Evolutionary conservation across 2,888 invertebrate genomes (phyloP).

Genomic region (Cylindroiulus punctatus): DNA sequence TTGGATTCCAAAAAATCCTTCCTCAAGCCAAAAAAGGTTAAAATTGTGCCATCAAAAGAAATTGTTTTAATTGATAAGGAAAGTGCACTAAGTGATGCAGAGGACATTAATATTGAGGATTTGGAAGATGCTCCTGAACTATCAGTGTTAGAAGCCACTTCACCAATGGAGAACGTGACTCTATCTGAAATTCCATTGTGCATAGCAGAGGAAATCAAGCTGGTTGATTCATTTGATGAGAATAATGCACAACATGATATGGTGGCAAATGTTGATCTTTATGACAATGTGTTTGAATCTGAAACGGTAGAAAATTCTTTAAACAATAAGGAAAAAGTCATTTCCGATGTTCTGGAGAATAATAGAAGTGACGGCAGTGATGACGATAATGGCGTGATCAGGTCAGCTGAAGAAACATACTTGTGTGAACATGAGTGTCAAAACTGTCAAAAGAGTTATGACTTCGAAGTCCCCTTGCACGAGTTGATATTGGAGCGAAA

Average conservation of each 20-base stretch:
- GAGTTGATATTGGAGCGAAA: constrained; percentile 67
- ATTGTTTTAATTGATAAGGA: constrained; percentile 58
- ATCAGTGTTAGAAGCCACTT: not conserved
- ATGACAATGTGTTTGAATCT: not conserved
- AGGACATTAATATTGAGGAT: constrained; percentile 63
- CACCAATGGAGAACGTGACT: not conserved
- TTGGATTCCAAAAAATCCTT: constrained; percentile 1
- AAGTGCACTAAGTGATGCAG: constrained; percentile 59
- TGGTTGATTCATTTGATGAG: not conserved
- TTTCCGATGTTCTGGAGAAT: constrained; percentile 50
- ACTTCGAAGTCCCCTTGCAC: constrained; percentile 65
- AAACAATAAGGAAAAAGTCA: not conserved
- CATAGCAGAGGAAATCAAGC: not conserved
- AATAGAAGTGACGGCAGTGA: constrained; percentile 58
- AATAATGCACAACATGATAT: not conserved
- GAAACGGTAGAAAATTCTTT: not conserved
- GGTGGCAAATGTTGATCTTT: not conserved
- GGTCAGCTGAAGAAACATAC: constrained; percentile 51
- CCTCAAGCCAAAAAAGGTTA: not conserved
- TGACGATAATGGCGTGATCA: constrained; percentile 56
- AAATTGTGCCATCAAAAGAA: constrained; percentile 57
- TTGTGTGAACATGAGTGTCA: not conserved
- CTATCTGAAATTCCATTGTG: not conserved
- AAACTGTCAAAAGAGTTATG: constrained; percentile 8
- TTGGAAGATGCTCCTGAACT: not conserved